Base-by-base conservation (phyloP, 2,888 invertebrate genomes). In the Camponotus fellah region DNA sequence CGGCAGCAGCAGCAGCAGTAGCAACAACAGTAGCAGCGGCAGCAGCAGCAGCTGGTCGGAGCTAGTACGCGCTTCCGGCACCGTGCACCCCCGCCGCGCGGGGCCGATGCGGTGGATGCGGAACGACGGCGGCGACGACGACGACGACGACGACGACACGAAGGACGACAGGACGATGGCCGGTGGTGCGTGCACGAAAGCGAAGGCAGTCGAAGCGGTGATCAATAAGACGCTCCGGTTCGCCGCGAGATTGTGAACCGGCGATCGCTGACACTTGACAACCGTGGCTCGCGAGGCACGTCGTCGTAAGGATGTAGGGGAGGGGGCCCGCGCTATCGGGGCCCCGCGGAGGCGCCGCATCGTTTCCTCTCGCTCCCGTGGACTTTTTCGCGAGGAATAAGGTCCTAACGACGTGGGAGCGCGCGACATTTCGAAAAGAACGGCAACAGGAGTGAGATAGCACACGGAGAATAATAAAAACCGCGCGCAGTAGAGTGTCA, bases 231-330 rank as follows among this genome's bases (percentile, higher is more conserved):
- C 79, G 72, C 64, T 65, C 65, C 82, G 83, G 65, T 49, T 79
- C 68, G 60, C 69, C 84, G 66, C 75, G 81, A 79, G 65, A 84
- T 86, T 89, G 77, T 89, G 85, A 87, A 76, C 80, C 62, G 69
- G 84, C 76, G 84, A 87, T 74, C 74, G 84, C 89, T 77, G n/a
- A n/a, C 49, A 26, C 12, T 21, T 56, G 66, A 34, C 82, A 65
- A 53, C 65, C 26, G 65, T 43, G 72, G 17, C 65, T 65, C 53
- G 56, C 66, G 56, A 60, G 32, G 21, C 34, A 84, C 56, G 85
- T 83, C 71, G 68, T 72, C 82, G 71, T 75, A 72, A 92, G 90
- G 87, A 92, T 92, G 92, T 92, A 90, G 88, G 83, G 90, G 87
- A 91, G 89, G 90, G 87, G 91, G 89, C 87, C 90, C 89, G 86